Conservation (phyloP, 2,797 vertebrate species). For the Monodelphis domestica region DNA sequence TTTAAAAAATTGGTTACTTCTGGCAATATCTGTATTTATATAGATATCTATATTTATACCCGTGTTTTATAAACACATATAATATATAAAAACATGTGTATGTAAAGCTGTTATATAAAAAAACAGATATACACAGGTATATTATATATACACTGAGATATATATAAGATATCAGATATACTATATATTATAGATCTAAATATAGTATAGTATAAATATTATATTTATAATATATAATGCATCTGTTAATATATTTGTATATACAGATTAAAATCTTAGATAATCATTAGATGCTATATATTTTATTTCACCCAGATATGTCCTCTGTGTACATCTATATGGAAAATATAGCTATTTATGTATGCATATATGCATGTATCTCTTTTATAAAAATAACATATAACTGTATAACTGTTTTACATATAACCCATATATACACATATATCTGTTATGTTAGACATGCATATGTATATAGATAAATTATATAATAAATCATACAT, state of each 20-base stretch:
- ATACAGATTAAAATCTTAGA: not conserved
- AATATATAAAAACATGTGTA: too few species aligned
- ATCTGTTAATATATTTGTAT: not conserved
- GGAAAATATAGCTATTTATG: rapidly evolving
- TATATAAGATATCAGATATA: not conserved
- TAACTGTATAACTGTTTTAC: not conserved
- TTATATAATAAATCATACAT: not conserved
- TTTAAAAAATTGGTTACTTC: not conserved
- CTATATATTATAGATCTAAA: not conserved
- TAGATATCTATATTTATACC: not conserved
- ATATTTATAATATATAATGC: not conserved
- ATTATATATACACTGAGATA: not conserved
- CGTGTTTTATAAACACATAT: not conserved
- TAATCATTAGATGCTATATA: not conserved
- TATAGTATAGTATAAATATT: not conserved
- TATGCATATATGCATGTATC: not conserved
- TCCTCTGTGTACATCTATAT: not conserved
- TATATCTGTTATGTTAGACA: rapidly evolving
- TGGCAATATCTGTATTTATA: not conserved
- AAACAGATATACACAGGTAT: too few species aligned
- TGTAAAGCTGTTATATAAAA: not conserved
- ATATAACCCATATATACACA: not conserved
- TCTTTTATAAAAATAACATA: not conserved
- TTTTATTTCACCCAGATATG: not conserved
- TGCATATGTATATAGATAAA: not conserved